Evolutionary conservation across 2,113 vertebrate genomes (phyloP).

Genomic region (Phoenicopterus ruber): DNA sequence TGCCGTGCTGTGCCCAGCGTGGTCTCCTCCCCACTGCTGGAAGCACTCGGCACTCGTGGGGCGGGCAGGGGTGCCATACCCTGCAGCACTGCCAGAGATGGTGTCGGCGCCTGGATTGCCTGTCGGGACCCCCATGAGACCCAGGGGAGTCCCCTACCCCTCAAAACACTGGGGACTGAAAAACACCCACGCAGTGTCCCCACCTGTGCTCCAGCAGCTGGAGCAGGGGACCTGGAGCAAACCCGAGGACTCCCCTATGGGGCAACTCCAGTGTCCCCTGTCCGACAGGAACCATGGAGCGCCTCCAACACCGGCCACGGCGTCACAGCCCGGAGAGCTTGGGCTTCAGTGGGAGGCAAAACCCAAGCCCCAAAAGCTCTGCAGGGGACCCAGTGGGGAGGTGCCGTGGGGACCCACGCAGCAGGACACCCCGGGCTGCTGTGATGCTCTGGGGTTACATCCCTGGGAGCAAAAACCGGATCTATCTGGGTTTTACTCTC

Average conservation of each 20-base stretch:
- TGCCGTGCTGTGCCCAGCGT: not conserved
- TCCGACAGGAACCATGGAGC: fast-evolving
- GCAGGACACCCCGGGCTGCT: not conserved
- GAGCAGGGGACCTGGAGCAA: not conserved
- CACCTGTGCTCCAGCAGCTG: not conserved
- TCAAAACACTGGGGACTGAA: not conserved
- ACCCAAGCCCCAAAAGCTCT: not conserved
- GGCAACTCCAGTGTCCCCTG: not conserved
- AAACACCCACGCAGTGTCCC: fast-evolving
- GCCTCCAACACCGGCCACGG: not conserved
- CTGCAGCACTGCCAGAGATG: not conserved
- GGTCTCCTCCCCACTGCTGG: not conserved
- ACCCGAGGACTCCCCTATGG: not conserved
- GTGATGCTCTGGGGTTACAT: not conserved
- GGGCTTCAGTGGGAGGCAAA: not conserved
- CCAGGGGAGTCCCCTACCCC: not conserved
- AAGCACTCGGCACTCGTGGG: fast-evolving
- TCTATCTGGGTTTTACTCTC: not conserved
- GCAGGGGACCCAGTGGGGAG: not conserved
- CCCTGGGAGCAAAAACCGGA: not conserved
- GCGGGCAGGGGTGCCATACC: not conserved
- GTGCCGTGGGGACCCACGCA: not conserved
- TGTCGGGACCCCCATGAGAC: not conserved
- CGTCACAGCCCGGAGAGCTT: not conserved
- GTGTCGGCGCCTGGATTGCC: not conserved